Percentiles rank a stretch among this genome's conserved stretches.
phyloP scores from a whole-genome alignment of 2,113 vertebrate species.

The Columbina picui region DNA sequence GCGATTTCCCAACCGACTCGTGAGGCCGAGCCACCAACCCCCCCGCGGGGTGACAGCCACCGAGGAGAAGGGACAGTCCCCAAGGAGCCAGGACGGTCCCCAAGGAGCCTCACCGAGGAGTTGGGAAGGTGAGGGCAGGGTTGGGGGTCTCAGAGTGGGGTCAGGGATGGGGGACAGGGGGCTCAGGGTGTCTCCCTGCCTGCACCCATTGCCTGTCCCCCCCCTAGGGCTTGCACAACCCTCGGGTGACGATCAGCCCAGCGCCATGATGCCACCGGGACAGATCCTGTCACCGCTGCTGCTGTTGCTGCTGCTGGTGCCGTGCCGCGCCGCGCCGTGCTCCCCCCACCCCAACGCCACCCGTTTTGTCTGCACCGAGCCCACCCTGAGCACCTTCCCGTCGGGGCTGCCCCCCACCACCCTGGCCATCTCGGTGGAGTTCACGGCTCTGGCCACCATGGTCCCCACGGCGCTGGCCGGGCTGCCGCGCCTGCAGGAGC shows the following conservation, averaged over 20 bases:
- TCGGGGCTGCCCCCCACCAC: slow-evolving; percentile 63
- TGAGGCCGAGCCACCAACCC: background rate
- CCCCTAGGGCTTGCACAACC: background rate
- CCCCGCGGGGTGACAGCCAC: background rate
- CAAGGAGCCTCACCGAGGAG: accelerated
- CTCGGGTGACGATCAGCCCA: background rate
- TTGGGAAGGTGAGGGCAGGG: background rate
- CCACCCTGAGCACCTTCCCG: slow-evolving; percentile 73
- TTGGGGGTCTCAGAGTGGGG: background rate
- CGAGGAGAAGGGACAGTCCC: background rate
- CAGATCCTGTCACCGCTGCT: background rate
- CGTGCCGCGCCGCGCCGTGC: accelerated
- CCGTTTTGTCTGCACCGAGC: slow-evolving; percentile 67
- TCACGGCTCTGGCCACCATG: slow-evolving; percentile 79
- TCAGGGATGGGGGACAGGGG: background rate
- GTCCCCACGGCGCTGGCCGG: slow-evolving; percentile 49
- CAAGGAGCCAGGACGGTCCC: too few relatives aligned
- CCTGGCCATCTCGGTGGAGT: slow-evolving; percentile 78
- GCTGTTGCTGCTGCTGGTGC: background rate
- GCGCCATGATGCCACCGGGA: background rate
- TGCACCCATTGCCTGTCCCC: too few relatives aligned
- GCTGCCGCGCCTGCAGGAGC: slow-evolving; percentile 72
- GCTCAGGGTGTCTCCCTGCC: background rate
- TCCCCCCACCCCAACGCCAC: background rate
- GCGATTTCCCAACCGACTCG: background rate